Conservation (phyloP, 2,113 vertebrate species). For the Syngnathus floridae region DNA sequence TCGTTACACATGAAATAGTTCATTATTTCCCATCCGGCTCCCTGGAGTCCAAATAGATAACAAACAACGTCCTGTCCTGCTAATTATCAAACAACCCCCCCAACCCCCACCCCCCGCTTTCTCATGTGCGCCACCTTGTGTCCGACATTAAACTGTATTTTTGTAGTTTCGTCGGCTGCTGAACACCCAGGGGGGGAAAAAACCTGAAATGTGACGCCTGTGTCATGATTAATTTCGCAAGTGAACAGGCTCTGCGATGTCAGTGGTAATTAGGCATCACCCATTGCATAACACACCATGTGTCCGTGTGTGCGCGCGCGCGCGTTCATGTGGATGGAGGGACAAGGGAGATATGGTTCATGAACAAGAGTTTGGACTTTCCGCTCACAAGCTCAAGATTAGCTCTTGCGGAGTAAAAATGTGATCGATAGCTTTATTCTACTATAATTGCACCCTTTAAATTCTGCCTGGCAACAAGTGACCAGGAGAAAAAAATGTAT, state of each 20-base stretch:
- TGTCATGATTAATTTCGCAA: slow-evolving; percentile 75
- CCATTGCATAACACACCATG: slow-evolving; percentile 76
- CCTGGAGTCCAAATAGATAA: slow-evolving; percentile 22
- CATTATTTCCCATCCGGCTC: slow-evolving; percentile 22
- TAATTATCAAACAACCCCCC: slow-evolving; percentile 11
- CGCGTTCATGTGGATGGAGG: slow-evolving; percentile 1
- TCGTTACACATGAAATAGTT: slow-evolving; percentile 23
- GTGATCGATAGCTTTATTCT: too few species aligned
- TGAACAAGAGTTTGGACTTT: not conserved
- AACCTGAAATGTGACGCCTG: slow-evolving; percentile 66
- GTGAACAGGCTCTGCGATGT: slow-evolving; percentile 73
- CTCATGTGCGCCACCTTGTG: slow-evolving; percentile 16
- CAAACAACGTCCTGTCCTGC: slow-evolving; percentile 9
- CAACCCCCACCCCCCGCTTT: not conserved
- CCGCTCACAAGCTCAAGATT: not conserved
- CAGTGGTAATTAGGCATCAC: slow-evolving; percentile 76
- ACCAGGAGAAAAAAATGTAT: not conserved
- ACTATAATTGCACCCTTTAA: not conserved
- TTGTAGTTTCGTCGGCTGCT: slow-evolving; percentile 61
- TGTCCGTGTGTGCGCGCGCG: slow-evolving; percentile 55
- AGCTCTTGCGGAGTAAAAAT: not conserved
- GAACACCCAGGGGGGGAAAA: slow-evolving; percentile 59
- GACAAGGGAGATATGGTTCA: slow-evolving; percentile 27
- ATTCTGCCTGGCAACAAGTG: not conserved
- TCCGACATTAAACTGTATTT: slow-evolving; percentile 24